phyloP scores from a whole-genome alignment of 35 echinoderm and acorn worm species.

The Hemicentrotus pulcherrimus region DNA sequence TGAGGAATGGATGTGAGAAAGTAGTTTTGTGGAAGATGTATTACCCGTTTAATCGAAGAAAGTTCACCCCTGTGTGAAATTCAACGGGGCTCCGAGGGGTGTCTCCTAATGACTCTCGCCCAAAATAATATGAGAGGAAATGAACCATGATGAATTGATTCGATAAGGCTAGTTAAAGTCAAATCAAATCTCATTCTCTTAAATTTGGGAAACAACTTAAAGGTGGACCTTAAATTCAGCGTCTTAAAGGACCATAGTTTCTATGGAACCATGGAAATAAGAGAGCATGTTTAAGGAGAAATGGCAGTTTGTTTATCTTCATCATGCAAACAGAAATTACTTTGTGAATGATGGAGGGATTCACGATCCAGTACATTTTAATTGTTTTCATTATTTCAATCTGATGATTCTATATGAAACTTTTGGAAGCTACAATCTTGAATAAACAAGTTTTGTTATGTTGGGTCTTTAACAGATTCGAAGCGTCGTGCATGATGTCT shows the following conservation, averaged over 20 bases:
- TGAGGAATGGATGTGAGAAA: background rate
- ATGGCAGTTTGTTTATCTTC: background rate
- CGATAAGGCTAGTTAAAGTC: constrained; percentile 17
- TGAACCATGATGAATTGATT: background rate
- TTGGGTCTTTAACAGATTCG: background rate
- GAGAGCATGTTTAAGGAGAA: background rate
- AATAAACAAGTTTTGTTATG: background rate
- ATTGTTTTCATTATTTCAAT: background rate
- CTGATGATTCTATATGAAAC: background rate
- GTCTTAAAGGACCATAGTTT: background rate
- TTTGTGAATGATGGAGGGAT: too few species aligned
- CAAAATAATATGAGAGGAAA: background rate
- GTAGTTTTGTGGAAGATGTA: background rate
- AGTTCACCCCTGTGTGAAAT: background rate
- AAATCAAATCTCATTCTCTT: background rate
- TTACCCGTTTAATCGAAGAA: background rate
- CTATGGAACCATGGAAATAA: background rate
- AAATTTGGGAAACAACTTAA: background rate
- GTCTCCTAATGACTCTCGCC: background rate
- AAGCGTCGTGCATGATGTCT: background rate
- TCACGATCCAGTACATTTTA: background rate
- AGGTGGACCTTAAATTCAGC: background rate
- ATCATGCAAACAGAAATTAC: background rate
- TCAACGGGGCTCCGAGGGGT: background rate
- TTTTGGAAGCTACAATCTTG: background rate